Conservation (phyloP, 2,888 invertebrate species). For the Euplexia lucipara region DNA sequence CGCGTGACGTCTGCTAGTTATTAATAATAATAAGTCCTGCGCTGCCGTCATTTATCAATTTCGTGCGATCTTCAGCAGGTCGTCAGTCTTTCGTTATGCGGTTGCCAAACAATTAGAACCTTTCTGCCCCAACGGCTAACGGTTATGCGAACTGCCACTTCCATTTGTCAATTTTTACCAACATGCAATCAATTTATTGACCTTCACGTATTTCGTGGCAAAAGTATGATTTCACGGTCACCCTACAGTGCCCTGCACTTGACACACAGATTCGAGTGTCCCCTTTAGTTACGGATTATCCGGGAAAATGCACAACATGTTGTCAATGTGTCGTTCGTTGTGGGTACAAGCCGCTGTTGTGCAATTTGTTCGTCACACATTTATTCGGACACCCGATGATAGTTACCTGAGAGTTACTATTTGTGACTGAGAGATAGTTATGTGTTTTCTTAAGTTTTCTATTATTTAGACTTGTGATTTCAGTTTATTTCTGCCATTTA, state of each 20-base stretch:
- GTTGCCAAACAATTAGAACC: too few relatives aligned
- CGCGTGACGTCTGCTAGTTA: too few relatives aligned
- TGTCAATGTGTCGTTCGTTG: slow-evolving; percentile 80
- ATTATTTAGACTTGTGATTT: too few relatives aligned
- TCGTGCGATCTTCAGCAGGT: too few relatives aligned
- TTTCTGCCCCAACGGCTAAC: too few relatives aligned
- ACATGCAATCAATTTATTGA: neutral
- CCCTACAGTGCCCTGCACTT: slow-evolving; percentile 74
- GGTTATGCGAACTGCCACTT: too few relatives aligned
- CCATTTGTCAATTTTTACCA: too few relatives aligned
- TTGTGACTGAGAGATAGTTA: slow-evolving; percentile 22
- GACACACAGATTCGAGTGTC: slow-evolving; percentile 77
- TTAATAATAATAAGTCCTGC: too few relatives aligned
- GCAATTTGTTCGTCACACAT: slow-evolving; percentile 64
- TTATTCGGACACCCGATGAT: slow-evolving; percentile 68
- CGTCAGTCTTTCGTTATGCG: too few relatives aligned
- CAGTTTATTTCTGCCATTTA: too few relatives aligned
- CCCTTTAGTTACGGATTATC: slow-evolving; percentile 87
- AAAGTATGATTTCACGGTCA: slow-evolving; percentile 63
- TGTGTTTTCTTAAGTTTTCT: too few relatives aligned
- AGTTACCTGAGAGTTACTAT: slow-evolving; percentile 50
- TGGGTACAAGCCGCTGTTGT: slow-evolving; percentile 58
- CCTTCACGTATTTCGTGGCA: neutral
- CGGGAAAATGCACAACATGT: slow-evolving; percentile 87
- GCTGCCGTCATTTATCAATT: too few relatives aligned